Evolutionary conservation across 2,797 vertebrate species (phyloP), one percentile per base, ranked within the genome.

Genomic region (Dendrocincla fuliginosa): DNA sequence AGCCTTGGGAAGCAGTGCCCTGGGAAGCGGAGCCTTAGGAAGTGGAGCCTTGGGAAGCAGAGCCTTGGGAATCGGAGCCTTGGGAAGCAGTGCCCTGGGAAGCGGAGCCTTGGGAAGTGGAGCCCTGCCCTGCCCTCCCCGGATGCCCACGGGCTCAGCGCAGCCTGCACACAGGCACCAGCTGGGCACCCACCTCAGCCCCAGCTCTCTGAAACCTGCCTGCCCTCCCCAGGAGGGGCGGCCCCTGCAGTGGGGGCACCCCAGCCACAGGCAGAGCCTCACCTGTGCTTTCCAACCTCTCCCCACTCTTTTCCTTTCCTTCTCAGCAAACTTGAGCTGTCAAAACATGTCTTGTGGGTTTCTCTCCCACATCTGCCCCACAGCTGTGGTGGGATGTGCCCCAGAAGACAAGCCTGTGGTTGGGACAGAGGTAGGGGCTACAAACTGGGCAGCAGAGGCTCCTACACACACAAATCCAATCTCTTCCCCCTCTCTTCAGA

Each of bases 61-160:
- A 39, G 39, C 39, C 13, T 39, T 39, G 39, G 39, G 39, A 39
- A 19, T 17, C 22, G 15, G 41, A 41, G 41, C 41, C 15, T 16
- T 41, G 41, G 39, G 39, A 39, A 39, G 39, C 39, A 39, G 39
- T 12, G 39, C 39, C 39, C 12, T 39, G 39, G 15, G 41, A 41
- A 41, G 41, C 15, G 11, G 42, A 42, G 55, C 11, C 8, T 25
- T 13, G 25, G 7, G 18, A 7, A 19, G 37, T 7, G 0, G 2
- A 50, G n/a, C 44, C 24, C 39, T 2, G 32, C 20, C 15, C 8
- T 1, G 0, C 28, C 32, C 18, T 32, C 39, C 42, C 46, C 0
- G 0, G 18, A 17, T 3, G 5, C 17, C 28, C 0, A 0, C 1
- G 0, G 61, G 61, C 41, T 44, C 61, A 12, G 10, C 7, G 2